These are phyloP conservation scores for Cygnus buccinator DNA, from an alignment of 2,113 vertebrate genomes.

Conservation along the genomic window DNA sequence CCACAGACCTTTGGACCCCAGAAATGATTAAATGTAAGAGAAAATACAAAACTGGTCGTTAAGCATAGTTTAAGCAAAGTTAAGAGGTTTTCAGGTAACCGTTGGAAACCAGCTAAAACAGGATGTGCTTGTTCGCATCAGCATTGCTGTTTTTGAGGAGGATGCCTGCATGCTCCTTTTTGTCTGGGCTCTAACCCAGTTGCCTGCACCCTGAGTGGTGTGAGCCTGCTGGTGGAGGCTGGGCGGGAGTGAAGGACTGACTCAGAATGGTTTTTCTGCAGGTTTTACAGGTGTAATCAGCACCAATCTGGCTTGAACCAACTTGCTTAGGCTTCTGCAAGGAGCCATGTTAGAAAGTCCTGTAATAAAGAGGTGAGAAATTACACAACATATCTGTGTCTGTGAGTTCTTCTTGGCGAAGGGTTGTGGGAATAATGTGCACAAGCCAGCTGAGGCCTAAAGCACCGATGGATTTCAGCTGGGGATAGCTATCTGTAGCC, in stretches of 20 bases:
- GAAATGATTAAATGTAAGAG: not conserved
- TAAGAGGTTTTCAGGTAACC: not conserved
- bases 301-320: not conserved
- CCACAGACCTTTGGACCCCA: not conserved
- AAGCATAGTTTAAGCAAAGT: not conserved
- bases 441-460: not conserved
- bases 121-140: slow-evolving; percentile 25
- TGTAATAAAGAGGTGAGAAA: not conserved
- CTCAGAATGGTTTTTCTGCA: not conserved
- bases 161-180: not conserved
- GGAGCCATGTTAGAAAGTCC: not conserved
- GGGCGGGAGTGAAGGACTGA: not conserved
- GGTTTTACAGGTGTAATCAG: not conserved
- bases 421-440: not conserved
- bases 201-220: rapidly evolving
- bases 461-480: not conserved
- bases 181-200: not conserved
- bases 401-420: not conserved
- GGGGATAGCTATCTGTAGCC: not conserved
- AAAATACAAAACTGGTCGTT: not conserved
- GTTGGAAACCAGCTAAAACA: not conserved
- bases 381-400: rapidly evolving
- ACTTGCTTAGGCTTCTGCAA: not conserved
- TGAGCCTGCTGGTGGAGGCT: not conserved
- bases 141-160: not conserved